A percentile compares a stretch with the other conserved stretches of the same genome.
Conservation (phyloP, 2,888 invertebrate species). For the Troides aeacus region DNA sequence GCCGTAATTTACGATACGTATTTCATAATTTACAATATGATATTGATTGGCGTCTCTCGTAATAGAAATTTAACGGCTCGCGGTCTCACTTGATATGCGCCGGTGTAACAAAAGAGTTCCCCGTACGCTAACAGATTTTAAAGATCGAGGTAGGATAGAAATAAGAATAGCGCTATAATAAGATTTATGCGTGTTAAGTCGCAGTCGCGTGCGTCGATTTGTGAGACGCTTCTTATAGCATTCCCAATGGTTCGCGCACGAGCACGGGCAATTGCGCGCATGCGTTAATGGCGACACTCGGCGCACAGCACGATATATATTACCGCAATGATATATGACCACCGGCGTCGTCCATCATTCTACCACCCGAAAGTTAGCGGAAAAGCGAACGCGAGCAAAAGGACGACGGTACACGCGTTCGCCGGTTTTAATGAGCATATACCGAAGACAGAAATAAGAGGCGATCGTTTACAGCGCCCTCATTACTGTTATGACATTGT, state of each 20-base stretch:
- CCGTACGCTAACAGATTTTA: conserved; percentile 59
- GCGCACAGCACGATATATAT: conserved; percentile 75
- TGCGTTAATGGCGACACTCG: conserved; percentile 79
- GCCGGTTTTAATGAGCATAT: conserved; percentile 74
- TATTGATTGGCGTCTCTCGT: conserved; percentile 62
- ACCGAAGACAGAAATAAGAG: conserved; percentile 77
- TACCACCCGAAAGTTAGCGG: conserved; percentile 79
- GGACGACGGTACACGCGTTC: conserved; percentile 54
- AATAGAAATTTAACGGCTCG: conserved; percentile 51
- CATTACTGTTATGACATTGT: conserved; percentile 76
- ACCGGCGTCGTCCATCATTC: conserved; percentile 75
- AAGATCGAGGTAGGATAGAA: conserved; percentile 65
- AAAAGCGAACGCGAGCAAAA: conserved; percentile 69
- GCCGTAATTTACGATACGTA: conserved; percentile 27
- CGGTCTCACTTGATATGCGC: conserved; percentile 38
- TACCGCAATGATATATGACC: conserved; percentile 77
- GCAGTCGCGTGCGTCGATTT: conserved; percentile 74
- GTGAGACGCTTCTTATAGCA: conserved; percentile 68
- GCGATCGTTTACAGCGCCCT: conserved; percentile 63
- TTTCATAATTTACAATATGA: conserved; percentile 60
- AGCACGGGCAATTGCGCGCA: conserved; percentile 69
- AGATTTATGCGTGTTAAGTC: conserved; percentile 74
- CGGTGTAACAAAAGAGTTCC: conserved; percentile 23
- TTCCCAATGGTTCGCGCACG: conserved; percentile 50
- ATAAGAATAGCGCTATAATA: conserved; percentile 72